Evolutionary conservation across 2,888 invertebrate genomes (phyloP).

Genomic region (Lasioglossum vierecki): DNA sequence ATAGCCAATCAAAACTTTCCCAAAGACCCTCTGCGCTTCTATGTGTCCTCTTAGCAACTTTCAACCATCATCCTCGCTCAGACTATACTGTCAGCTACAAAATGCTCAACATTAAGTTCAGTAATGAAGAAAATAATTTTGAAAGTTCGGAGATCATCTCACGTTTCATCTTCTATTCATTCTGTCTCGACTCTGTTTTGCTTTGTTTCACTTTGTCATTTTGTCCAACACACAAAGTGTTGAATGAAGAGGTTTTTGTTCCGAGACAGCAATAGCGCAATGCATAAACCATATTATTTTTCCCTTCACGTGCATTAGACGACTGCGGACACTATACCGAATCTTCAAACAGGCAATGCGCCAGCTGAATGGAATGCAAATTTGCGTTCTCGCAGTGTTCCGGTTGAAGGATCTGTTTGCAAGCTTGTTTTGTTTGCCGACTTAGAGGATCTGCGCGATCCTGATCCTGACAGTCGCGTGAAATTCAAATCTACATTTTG

Average conservation of each 20-base stretch:
- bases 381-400: neutral
- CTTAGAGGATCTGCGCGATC: neutral
- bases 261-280: neutral
- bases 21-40: neutral
- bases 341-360: neutral
- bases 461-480: neutral
- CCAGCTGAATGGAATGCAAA: neutral
- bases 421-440: constrained; percentile 2
- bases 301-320: neutral
- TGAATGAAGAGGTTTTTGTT: neutral
- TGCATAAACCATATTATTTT: neutral
- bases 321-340: neutral
- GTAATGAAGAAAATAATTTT: neutral
- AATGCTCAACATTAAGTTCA: neutral
- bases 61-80: neutral
- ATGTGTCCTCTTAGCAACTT: neutral
- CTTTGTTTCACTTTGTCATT: too few species aligned
- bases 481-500: neutral
- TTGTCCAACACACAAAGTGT: neutral
- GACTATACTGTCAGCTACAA: neutral
- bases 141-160: neutral
- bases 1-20: constrained; percentile 1
- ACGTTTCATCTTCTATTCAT: constrained; percentile 3
- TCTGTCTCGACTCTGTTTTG: too few species aligned
- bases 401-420: neutral